These are phyloP conservation scores for Miniopterus natalensis DNA, from an alignment of 2,113 vertebrate species.

Conservation along the genomic window DNA sequence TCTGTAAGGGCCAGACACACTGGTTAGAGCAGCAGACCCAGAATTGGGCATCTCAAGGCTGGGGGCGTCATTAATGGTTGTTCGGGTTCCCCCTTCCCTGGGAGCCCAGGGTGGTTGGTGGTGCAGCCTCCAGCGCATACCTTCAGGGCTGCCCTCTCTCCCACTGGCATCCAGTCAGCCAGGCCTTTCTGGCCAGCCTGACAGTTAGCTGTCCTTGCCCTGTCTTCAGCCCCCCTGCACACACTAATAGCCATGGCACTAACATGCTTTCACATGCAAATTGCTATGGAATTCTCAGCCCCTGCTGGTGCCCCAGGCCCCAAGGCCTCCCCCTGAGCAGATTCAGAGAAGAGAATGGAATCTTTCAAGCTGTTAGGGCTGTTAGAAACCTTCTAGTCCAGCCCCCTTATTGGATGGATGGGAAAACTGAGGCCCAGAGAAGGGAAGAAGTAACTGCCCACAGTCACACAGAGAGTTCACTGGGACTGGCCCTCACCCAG, in stretches of 20 bases:
- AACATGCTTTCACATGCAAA: slow-evolving; percentile 86
- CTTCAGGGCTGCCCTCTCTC: neutral
- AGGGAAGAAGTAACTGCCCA: slow-evolving; percentile 62
- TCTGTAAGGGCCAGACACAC: neutral
- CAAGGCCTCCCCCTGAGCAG: slow-evolving; percentile 81
- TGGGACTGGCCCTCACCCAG: slow-evolving; percentile 69
- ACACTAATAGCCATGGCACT: slow-evolving; percentile 83
- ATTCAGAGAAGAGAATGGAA: slow-evolving; percentile 83
- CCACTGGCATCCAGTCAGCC: neutral
- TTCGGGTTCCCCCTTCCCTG: neutral
- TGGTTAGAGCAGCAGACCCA: neutral
- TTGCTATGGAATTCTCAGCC: slow-evolving; percentile 85
- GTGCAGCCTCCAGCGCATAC: neutral
- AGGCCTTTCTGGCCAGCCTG: slow-evolving; percentile 60
- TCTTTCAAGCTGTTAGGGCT: slow-evolving; percentile 81
- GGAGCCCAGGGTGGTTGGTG: neutral
- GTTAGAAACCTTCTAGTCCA: slow-evolving; percentile 80
- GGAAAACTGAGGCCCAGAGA: slow-evolving; percentile 81
- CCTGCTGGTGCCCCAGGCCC: slow-evolving; percentile 78
- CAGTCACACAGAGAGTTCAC: slow-evolving; percentile 66
- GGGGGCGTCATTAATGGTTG: neutral
- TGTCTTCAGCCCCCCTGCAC: slow-evolving; percentile 66
- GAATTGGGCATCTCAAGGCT: neutral
- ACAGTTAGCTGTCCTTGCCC: slow-evolving; percentile 72
- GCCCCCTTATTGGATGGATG: slow-evolving; percentile 77